Conservation (phyloP, 2,888 invertebrate genomes). For the Pinctada fucata region DNA sequence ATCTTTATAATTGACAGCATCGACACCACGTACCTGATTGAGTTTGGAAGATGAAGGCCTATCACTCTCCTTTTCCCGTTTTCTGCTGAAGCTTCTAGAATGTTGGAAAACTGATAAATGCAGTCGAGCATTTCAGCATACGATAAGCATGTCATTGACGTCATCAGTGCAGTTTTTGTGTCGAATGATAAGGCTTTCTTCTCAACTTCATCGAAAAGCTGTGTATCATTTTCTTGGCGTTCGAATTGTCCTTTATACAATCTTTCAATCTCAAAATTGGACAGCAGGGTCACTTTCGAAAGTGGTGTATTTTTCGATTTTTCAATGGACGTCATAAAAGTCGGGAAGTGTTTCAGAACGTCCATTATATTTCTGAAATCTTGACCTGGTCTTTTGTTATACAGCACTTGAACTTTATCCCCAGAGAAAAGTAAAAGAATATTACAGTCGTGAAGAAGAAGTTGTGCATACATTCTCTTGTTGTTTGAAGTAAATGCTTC, state of each 20-base stretch:
- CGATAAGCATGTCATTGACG: constrained; percentile 42
- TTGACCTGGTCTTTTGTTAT: constrained; percentile 52
- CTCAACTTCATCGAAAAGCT: constrained; percentile 40
- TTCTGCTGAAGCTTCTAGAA: background rate
- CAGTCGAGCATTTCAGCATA: constrained; percentile 46
- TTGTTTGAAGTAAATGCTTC: background rate
- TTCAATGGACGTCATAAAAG: constrained; percentile 49
- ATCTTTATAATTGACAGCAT: constrained; percentile 75
- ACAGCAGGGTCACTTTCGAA: constrained; percentile 47
- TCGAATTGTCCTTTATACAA: constrained; percentile 36
- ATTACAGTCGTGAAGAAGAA: constrained; percentile 52
- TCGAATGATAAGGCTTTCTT: constrained; percentile 42
- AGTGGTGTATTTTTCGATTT: constrained; percentile 26
- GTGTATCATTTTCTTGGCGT: background rate
- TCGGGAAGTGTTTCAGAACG: constrained; percentile 55
- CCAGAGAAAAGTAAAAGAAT: constrained; percentile 48
- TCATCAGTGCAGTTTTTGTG: constrained; percentile 48
- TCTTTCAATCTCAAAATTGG: constrained; percentile 45
- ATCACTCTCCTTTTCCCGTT: constrained; percentile 39
- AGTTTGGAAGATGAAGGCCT: constrained; percentile 58
- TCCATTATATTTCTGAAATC: constrained; percentile 52
- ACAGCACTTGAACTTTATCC: constrained; percentile 41
- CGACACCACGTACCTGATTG: constrained; percentile 67
- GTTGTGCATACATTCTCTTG: background rate
- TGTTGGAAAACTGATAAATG: constrained; percentile 31